Evolutionary conservation across 2,888 invertebrate genomes (phyloP), one percentile per base, ranked within the genome.

Genomic region (Tipula unca): DNA sequence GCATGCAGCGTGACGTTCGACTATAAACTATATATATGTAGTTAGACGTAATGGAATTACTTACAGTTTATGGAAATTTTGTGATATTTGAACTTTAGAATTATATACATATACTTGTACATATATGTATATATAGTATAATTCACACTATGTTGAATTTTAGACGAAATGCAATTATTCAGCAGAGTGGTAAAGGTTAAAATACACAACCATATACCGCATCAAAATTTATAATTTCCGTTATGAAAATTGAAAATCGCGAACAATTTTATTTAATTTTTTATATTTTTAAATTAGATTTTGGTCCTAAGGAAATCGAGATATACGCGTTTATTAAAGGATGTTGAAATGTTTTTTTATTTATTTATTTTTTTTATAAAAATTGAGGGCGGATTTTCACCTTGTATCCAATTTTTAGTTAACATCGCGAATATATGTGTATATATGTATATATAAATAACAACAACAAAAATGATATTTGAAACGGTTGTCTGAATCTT

Each of bases 381-480:
- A 69, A 69, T 69, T 69, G 69, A 69, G 69, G 69, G 69, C 69
- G 69, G 69, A 69, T 69, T 69, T 25, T 69, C 69, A 69, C 69
- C 69, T 69, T 69, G 69, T 69, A 69, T 69, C 69, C 69, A 25
- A 69, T 69, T 69, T 25, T 14, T 48, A 8, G 3, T n/a, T n/a
- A n/a, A 48, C 4, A 69, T 69, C 69, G 69, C 69, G 69, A 69
- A 69, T 25, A 69, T 69, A 69, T n/a, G n/a, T n/a, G n/a, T n/a
- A n/a, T n/a, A n/a, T n/a, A n/a, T n/a, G n/a, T n/a, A n/a, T n/a
- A n/a, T n/a, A n/a, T n/a, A n/a, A n/a, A 10, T 1, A 69, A 69
- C 10, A 69, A 69, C 8, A 25, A 54, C 25, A 25, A 25, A 69
- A 69, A 69, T 25, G 69, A 25, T 69, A 69, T 69, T 69, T 69